phyloP scores from a whole-genome alignment of 2,113 vertebrate species.

The Ascaphus truei region DNA sequence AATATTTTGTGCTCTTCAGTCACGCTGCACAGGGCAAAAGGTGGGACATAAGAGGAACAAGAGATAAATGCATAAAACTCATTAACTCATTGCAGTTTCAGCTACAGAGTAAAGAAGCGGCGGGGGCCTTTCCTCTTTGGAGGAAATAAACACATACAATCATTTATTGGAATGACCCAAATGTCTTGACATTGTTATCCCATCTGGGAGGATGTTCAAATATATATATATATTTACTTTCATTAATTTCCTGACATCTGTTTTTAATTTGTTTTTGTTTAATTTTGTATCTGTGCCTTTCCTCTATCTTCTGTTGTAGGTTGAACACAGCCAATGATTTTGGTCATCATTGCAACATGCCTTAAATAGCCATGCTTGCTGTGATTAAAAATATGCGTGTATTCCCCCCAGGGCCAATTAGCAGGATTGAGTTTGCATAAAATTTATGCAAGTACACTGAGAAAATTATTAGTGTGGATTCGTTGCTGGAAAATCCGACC shows the following conservation, averaged over 20 bases:
- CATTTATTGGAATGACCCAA: too few species aligned
- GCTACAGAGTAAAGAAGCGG: not conserved
- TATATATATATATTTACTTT: not conserved
- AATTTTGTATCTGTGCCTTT: too few species aligned
- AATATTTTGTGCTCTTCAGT: slow-evolving; percentile 21
- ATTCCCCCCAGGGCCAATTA: slow-evolving; percentile 20
- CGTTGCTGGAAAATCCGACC: slow-evolving; percentile 9
- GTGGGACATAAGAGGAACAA: not conserved
- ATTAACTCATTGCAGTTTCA: slow-evolving; percentile 2
- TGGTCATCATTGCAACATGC: not conserved
- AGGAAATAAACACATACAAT: not conserved
- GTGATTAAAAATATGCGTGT: slow-evolving; percentile 1
- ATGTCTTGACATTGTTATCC: too few species aligned
- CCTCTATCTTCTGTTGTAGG: not conserved
- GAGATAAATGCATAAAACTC: not conserved
- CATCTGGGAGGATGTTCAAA: too few species aligned
- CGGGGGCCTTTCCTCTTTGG: not conserved
- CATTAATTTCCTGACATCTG: not conserved
- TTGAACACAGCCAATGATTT: not conserved
- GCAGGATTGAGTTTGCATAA: not conserved
- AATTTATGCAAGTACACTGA: slow-evolving; percentile 16
- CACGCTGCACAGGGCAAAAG: slow-evolving; percentile 29
- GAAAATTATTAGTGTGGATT: slow-evolving; percentile 18
- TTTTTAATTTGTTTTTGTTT: not conserved
- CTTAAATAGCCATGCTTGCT: slow-evolving; percentile 8